Conservation (phyloP, 2,113 vertebrate species). For the Nycticebus coucang region DNA sequence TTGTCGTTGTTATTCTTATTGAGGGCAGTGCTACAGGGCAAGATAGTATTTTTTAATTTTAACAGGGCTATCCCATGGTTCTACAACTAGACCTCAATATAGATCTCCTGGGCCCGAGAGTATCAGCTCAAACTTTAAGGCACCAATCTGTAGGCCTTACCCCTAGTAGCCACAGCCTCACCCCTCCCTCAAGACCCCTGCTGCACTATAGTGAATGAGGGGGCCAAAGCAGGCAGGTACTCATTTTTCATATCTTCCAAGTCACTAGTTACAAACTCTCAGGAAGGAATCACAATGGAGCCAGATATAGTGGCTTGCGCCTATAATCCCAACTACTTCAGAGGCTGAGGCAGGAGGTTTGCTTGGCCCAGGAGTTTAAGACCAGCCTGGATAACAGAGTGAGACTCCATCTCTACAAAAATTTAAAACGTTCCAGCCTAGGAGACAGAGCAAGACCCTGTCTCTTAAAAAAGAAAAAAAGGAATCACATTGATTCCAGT, state of each 20-base stretch:
- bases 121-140: neutral
- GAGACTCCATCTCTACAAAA: neutral
- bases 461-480: too few relatives aligned
- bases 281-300: too few relatives aligned
- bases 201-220: neutral
- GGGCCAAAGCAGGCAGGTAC: neutral
- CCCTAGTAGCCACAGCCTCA: neutral
- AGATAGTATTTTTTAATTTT: neutral
- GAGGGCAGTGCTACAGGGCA: accelerated
- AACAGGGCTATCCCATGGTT: neutral
- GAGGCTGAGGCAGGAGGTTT: neutral
- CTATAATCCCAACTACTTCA: neutral
- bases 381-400: neutral
- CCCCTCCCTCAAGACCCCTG: neutral
- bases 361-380: neutral
- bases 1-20: neutral
- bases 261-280: neutral
- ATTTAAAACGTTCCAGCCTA: too few relatives aligned
- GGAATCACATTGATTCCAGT: neutral
- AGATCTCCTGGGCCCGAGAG: neutral
- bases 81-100: neutral
- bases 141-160: neutral
- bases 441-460: too few relatives aligned
- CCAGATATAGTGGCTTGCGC: neutral
- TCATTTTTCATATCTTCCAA: too few relatives aligned